A percentile compares a stretch with the other conserved stretches of the same genome.
Conservation (phyloP, 1,140 invertebrate species). For the Phenacoccus solenopsis region DNA sequence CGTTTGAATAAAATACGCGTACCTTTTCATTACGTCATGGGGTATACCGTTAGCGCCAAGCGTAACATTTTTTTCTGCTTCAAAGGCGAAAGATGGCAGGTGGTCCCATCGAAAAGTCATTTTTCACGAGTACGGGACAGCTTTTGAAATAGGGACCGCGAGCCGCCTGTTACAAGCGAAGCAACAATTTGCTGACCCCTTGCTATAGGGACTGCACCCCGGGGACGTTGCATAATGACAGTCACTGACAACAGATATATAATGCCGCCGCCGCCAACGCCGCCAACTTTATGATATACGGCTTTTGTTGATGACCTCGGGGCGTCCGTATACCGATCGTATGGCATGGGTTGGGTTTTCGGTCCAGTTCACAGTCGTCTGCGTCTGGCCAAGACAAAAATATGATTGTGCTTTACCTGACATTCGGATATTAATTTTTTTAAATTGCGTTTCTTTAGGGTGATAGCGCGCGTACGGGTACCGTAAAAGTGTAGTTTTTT, state of each 20-base stretch:
- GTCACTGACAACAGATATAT: conserved; percentile 10
- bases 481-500: neutral
- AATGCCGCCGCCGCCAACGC: conserved; percentile 7
- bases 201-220: conserved; percentile 7
- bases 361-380: neutral
- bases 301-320: conserved; percentile 12
- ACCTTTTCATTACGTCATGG: conserved; percentile 7
- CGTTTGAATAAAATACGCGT: neutral
- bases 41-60: conserved; percentile 11
- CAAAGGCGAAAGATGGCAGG: conserved; percentile 11
- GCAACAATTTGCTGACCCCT: conserved; percentile 14
- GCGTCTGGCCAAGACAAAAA: neutral
- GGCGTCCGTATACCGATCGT: neutral
- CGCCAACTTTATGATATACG: conserved; percentile 10
- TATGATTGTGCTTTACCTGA: conserved; percentile 1
- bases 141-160: neutral
- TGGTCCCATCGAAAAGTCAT: conserved; percentile 15
- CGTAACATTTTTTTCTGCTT: conserved; percentile 7
- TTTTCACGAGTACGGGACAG: conserved; percentile 4
- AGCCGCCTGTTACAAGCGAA: neutral
- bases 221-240: conserved; percentile 7
- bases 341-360: conserved; percentile 1
- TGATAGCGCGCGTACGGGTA: too few species aligned
- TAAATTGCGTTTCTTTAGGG: neutral
- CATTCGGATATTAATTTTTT: conserved; percentile 1